Conservation (phyloP, 2,113 vertebrate species). For the Sprattus sprattus region DNA sequence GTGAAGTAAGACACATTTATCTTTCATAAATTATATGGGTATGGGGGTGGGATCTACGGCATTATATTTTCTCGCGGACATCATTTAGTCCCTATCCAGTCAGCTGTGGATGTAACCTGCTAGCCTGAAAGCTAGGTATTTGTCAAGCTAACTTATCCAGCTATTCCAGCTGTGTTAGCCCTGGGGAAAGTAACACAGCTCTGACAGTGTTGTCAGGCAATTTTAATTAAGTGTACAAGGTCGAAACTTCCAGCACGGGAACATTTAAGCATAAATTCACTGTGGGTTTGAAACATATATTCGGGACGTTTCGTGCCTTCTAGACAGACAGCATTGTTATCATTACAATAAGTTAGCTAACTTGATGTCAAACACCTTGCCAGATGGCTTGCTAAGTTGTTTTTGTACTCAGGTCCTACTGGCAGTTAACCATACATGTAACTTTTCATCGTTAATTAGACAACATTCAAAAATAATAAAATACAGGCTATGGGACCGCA, state of each 20-base stretch:
- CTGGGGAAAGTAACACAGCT: background rate
- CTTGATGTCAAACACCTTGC: background rate
- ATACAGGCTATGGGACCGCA: background rate
- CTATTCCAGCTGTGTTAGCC: too few species aligned
- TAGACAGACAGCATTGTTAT: background rate
- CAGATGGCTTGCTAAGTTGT: background rate
- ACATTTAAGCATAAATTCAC: background rate
- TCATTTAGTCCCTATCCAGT: background rate
- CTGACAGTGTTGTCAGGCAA: background rate
- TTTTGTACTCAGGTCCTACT: too few species aligned
- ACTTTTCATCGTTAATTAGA: background rate
- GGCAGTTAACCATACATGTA: background rate
- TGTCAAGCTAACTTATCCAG: background rate
- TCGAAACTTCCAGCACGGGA: background rate
- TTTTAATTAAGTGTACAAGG: background rate
- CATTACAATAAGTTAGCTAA: background rate
- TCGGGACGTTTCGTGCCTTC: background rate
- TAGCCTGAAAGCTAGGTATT: background rate
- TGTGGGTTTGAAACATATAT: background rate
- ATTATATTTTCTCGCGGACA: background rate
- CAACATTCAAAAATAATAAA: background rate
- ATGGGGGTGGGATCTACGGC: background rate
- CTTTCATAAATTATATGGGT: background rate
- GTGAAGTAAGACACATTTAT: background rate
- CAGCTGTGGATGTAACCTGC: background rate